Conservation (phyloP, 2,113 vertebrate species). For the Laterallus jamaicensis region DNA sequence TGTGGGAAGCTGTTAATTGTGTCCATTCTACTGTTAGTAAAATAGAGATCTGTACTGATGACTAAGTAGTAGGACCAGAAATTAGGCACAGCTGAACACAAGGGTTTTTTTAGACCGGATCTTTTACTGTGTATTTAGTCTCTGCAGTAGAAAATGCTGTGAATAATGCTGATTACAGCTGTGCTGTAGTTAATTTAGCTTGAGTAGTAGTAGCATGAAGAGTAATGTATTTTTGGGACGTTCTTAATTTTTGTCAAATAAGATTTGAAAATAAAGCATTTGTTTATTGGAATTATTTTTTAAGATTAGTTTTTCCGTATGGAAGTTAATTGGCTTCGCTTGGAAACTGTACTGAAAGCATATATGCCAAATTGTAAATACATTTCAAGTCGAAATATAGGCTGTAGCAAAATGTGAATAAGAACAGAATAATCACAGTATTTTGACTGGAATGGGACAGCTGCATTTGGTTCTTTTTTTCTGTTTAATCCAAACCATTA, state of each 20-base stretch:
- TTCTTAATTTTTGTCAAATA: not conserved
- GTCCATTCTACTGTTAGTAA: not conserved
- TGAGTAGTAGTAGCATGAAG: not conserved
- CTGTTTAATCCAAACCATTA: not conserved
- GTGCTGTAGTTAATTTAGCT: not conserved
- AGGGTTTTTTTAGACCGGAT: fast-evolving
- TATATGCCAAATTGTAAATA: not conserved
- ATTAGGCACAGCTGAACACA: not conserved
- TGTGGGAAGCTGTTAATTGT: not conserved
- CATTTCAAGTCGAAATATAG: not conserved
- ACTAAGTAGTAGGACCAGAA: not conserved
- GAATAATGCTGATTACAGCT: not conserved
- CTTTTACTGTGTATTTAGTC: not conserved
- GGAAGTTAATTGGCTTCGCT: not conserved
- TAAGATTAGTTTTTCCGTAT: not conserved
- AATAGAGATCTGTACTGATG: not conserved
- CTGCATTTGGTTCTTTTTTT: not conserved
- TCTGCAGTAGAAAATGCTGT: not conserved
- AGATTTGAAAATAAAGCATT: not conserved
- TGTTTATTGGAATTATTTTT: not conserved
- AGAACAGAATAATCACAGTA: not conserved
- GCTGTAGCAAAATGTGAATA: not conserved
- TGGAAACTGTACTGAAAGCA: not conserved
- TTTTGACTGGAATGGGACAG: not conserved
- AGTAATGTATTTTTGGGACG: not conserved